These are phyloP conservation scores for Zootoca vivipara DNA, from an alignment of 2,113 vertebrate genomes.

Conservation along the genomic window DNA sequence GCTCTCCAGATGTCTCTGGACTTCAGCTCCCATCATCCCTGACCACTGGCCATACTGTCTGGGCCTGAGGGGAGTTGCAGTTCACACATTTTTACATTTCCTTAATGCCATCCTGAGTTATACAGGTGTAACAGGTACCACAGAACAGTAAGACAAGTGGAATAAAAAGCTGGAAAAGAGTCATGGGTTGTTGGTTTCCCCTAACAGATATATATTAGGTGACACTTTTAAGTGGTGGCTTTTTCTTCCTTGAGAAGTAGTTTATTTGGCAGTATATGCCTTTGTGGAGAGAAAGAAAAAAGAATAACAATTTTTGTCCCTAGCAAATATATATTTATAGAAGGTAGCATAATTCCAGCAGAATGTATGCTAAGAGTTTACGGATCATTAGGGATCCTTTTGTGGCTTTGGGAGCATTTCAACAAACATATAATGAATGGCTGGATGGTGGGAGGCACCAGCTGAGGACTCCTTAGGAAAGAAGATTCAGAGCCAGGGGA, in stretches of 20 bases:
- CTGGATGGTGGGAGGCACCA: neutral
- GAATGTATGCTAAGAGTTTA: neutral
- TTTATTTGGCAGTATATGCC: constrained; percentile 1
- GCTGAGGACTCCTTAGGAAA: no score
- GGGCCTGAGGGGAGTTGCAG: neutral
- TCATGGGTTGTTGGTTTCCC: neutral
- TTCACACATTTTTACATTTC: neutral
- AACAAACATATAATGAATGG: neutral
- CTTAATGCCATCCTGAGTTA: neutral
- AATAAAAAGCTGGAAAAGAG: neutral
- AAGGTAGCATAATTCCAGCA: neutral
- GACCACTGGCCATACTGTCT: neutral
- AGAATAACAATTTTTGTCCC: neutral
- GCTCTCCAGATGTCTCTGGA: no score
- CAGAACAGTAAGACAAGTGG: neutral
- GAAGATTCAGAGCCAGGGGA: no score
- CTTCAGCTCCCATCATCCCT: no score
- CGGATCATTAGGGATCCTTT: neutral
- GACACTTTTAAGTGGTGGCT: neutral
- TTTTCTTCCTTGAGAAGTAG: neutral
- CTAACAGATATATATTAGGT: neutral
- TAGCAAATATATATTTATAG: neutral
- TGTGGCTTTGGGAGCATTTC: neutral
- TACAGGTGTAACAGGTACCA: neutral
- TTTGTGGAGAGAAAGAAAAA: neutral